Evolutionary conservation across 2,888 invertebrate genomes (phyloP).

Genomic region (Lithophane semibrunnea): DNA sequence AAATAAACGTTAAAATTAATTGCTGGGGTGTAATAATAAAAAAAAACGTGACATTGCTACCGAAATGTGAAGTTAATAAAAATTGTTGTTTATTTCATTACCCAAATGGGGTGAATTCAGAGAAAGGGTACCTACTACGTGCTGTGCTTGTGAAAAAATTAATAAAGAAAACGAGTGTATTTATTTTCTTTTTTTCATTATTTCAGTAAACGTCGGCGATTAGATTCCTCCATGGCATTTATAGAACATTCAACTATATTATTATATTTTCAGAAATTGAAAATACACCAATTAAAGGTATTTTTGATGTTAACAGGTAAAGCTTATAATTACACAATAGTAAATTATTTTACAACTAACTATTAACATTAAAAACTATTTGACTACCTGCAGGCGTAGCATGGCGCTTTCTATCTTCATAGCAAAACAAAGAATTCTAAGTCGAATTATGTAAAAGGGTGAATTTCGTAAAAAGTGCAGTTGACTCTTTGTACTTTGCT

Average conservation of each 20-base stretch:
- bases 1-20: slow-evolving; percentile 42
- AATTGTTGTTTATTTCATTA: slow-evolving; percentile 25
- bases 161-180: background rate
- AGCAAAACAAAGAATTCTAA: too few relatives aligned
- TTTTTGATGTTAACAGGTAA: background rate
- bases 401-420: too few relatives aligned
- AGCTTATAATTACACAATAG: background rate
- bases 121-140: background rate
- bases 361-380: background rate
- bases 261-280: background rate
- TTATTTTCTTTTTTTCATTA: background rate
- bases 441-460: too few relatives aligned
- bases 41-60: slow-evolving; percentile 29
- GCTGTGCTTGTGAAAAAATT: background rate
- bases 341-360: background rate
- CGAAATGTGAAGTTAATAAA: slow-evolving; percentile 44
- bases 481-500: too few relatives aligned
- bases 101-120: background rate
- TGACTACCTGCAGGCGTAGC: too few relatives aligned
- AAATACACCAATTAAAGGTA: background rate
- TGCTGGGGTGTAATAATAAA: slow-evolving; percentile 22
- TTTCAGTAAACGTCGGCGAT: background rate
- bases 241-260: background rate
- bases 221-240: background rate
- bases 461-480: too few relatives aligned